Conservation (phyloP, 1,140 invertebrate species). For the Drosophila nigromelanica region DNA sequence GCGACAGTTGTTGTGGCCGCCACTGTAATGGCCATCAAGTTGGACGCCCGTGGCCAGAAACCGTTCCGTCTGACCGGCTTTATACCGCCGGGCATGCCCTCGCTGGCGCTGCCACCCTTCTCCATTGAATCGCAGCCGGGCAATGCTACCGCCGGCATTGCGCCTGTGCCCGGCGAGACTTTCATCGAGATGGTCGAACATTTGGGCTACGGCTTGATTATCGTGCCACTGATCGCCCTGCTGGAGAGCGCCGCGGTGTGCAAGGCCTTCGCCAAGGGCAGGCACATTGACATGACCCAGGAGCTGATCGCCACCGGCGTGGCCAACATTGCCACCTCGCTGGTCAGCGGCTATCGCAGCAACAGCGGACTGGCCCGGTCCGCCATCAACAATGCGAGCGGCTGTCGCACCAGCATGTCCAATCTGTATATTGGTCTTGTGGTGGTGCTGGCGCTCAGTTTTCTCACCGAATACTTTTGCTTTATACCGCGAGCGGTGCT, state of each 20-base stretch:
- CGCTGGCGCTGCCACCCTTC: conserved; percentile 87
- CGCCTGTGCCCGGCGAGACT: conserved; percentile 46
- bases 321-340: conserved; percentile 93
- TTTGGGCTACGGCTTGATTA: conserved; percentile 90
- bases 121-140: conserved; percentile 82
- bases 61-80: conserved; percentile 84
- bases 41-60: conserved; percentile 67
- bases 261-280: conserved; percentile 91
- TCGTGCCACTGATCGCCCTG: conserved; percentile 91
- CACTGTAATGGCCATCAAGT: conserved; percentile 86
- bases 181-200: conserved; percentile 90
- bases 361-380: conserved; percentile 94
- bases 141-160: conserved; percentile 84
- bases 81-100: conserved; percentile 89
- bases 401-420: conserved; percentile 93
- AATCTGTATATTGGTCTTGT: conserved; percentile 89
- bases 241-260: conserved; percentile 94
- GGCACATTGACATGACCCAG: conserved; percentile 92
- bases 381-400: conserved; percentile 95
- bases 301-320: conserved; percentile 93
- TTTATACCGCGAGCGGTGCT: conserved; percentile 92
- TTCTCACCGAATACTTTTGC: conserved; percentile 91
- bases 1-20: conserved; percentile 90
- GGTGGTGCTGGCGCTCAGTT: conserved; percentile 89
- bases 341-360: conserved; percentile 93